phyloP scores from a whole-genome alignment of 2,797 vertebrate genomes.

The Coccyzus lansbergi region DNA sequence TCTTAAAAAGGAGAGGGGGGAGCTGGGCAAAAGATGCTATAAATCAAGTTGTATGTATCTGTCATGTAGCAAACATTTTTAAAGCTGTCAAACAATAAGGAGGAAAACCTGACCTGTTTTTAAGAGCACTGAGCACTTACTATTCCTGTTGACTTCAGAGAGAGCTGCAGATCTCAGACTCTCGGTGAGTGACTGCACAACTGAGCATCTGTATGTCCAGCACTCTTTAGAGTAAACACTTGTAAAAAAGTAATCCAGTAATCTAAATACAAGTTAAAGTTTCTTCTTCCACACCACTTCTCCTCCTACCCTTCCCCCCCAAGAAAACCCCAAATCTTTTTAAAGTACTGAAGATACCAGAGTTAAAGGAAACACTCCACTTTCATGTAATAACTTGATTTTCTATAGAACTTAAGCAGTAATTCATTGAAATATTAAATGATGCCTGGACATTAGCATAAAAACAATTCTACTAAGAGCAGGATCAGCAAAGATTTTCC shows the following conservation, averaged over 20 bases:
- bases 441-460: not conserved
- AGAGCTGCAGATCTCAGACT: not conserved
- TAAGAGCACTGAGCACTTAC: not conserved
- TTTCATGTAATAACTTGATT: not conserved
- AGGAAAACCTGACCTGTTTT: not conserved
- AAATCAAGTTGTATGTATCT: not conserved
- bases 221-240: not conserved
- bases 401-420: not conserved
- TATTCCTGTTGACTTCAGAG: not conserved
- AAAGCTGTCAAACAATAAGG: not conserved
- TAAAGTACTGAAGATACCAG: not conserved
- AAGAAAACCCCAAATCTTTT: not conserved
- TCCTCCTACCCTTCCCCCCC: accelerated
- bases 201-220: not conserved
- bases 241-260: not conserved
- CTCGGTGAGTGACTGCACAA: not conserved
- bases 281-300: not conserved
- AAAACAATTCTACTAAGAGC: not conserved
- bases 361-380: not conserved
- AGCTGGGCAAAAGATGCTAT: not conserved
- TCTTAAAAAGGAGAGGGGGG: not conserved
- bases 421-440: not conserved
- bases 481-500: not conserved
- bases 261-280: not conserved
- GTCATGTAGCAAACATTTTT: not conserved